These are phyloP conservation scores for Melanotaenia duboulayi DNA, from an alignment of 2,113 vertebrate genomes.

Conservation along the genomic window DNA sequence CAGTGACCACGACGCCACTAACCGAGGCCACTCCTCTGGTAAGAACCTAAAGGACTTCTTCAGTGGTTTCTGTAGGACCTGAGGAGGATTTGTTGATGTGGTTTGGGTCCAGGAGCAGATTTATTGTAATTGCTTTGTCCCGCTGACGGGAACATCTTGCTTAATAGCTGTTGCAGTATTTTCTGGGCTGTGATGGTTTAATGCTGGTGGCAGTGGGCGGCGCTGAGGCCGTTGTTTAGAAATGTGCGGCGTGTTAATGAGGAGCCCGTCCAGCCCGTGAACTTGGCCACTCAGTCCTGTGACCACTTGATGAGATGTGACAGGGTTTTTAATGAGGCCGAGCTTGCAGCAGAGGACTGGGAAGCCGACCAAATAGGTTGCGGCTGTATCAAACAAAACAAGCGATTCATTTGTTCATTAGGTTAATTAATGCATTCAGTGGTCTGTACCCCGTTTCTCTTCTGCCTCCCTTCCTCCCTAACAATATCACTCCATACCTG, in stretches of 20 bases:
- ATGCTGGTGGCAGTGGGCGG: neutral
- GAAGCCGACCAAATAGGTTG: slow-evolving; percentile 87
- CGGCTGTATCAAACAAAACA: slow-evolving; percentile 74
- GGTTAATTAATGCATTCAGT: slow-evolving; percentile 46
- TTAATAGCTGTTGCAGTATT: neutral
- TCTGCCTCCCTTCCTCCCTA: too few relatives aligned
- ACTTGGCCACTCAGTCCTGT: slow-evolving; percentile 68
- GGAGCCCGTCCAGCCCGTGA: slow-evolving; percentile 67
- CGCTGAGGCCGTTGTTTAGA: slow-evolving; percentile 80
- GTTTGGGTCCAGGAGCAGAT: neutral
- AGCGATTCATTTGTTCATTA: slow-evolving; percentile 72
- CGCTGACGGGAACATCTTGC: too few relatives aligned
- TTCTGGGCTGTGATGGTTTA: slow-evolving; percentile 2
- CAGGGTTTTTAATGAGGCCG: slow-evolving; percentile 76
- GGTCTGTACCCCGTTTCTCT: neutral
- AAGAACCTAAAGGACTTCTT: slow-evolving; percentile 73
- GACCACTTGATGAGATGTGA: slow-evolving; percentile 85
- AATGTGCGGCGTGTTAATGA: slow-evolving; percentile 92
- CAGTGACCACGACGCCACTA: slow-evolving; percentile 98
- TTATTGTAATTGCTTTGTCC: too few relatives aligned
- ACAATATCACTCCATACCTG: neutral
- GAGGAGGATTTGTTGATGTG: slow-evolving; percentile 26
- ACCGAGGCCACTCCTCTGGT: slow-evolving; percentile 96
- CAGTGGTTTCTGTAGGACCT: neutral
- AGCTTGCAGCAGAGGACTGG: slow-evolving; percentile 81